These are phyloP conservation scores for Dendrocincla tyrannina DNA, from an alignment of 2,797 vertebrate genomes.

Conservation along the genomic window DNA sequence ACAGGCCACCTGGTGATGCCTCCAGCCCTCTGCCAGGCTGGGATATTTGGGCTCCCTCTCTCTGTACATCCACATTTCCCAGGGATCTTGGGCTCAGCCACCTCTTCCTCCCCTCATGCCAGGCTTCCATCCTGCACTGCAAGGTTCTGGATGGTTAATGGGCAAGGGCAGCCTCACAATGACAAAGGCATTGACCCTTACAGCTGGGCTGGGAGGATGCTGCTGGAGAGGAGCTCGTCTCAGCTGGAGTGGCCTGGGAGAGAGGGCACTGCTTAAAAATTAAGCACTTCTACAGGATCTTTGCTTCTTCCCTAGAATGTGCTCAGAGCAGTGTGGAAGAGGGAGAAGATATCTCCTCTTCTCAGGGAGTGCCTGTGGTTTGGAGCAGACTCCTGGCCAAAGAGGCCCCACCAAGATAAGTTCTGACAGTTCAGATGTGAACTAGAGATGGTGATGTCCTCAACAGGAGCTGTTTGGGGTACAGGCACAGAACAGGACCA, in stretches of 20 bases:
- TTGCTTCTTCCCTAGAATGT: not conserved
- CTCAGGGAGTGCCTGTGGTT: not conserved
- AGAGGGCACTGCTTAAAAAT: not conserved
- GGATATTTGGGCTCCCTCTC: not conserved
- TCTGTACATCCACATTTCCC: not conserved
- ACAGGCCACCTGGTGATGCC: rapidly evolving
- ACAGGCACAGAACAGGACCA: not conserved
- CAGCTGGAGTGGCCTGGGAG: not conserved
- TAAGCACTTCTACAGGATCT: rapidly evolving
- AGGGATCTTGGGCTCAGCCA: not conserved
- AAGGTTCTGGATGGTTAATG: not conserved
- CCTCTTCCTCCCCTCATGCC: not conserved
- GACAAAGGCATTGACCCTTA: not conserved
- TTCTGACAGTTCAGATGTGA: not conserved
- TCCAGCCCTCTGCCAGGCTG: not conserved
- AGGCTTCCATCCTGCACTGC: not conserved
- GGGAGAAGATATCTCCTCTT: not conserved
- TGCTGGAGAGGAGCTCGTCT: not conserved
- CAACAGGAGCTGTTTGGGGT: not conserved
- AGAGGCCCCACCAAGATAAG: not conserved
- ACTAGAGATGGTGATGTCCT: rapidly evolving
- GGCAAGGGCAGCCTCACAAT: not conserved
- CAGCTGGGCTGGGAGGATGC: not conserved
- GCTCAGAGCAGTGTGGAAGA: not conserved
- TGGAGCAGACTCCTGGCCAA: not conserved